These are phyloP conservation scores for Theristicus caerulescens DNA, from an alignment of 2,113 vertebrate species.

Conservation along the genomic window DNA sequence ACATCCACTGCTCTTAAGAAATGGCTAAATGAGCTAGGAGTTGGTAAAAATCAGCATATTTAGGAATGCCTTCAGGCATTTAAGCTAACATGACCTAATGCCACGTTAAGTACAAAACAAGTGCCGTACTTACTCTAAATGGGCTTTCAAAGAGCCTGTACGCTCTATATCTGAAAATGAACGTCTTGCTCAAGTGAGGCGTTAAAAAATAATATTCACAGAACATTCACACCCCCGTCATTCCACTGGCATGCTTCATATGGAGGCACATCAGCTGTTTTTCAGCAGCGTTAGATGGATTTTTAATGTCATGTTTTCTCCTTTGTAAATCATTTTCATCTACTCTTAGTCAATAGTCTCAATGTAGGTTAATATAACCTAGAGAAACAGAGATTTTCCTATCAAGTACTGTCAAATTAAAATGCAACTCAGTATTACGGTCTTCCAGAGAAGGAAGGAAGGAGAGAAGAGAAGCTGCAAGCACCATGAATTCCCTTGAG, in stretches of 20 bases:
- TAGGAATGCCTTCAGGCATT: neutral
- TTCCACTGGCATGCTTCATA: neutral
- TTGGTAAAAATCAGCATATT: neutral
- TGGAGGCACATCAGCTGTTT: neutral
- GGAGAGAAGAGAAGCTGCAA: neutral
- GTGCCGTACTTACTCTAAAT: rapidly evolving
- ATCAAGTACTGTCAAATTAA: neutral
- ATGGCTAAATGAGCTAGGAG: neutral
- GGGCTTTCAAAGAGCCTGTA: neutral
- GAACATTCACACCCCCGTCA: neutral
- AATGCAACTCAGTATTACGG: neutral
- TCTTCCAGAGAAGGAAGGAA: neutral
- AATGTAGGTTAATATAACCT: neutral
- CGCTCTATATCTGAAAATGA: neutral
- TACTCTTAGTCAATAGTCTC: neutral
- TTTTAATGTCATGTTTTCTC: neutral
- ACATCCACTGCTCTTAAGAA: neutral
- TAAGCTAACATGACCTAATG: neutral
- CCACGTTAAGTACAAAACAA: rapidly evolving
- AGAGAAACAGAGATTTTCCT: neutral
- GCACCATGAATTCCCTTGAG: neutral
- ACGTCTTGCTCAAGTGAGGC: neutral
- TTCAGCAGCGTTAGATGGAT: neutral
- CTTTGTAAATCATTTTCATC: neutral
- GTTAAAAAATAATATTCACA: neutral